Base-by-base conservation (phyloP, 2,888 invertebrate genomes). In the Odiellus spinosus region DNA sequence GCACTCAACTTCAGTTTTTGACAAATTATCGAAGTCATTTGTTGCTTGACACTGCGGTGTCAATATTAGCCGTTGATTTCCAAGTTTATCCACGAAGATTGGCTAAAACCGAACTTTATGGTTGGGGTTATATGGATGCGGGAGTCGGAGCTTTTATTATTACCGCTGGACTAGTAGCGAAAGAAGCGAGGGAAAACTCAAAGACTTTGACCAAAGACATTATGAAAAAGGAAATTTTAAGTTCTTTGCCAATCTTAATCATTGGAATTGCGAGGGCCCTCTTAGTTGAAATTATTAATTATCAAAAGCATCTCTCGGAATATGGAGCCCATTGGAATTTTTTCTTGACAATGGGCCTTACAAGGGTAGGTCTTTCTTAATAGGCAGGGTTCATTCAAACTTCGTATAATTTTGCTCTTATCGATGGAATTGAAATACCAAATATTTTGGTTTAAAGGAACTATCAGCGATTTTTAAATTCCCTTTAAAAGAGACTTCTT, bases 291-390 rank as follows among this genome's bases (percentile, higher is more conserved):
- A 56, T 75, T 38, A 67, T 80, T 2, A 76, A 82, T 55, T 96
- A 98, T 64, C 82, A 85, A 48, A 81, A 83, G 59, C 84, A 88
- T 64, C 76, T 83, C 0, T 76, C 82, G 0, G 98, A 98, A 64
- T 98, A 99, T 71, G 98, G 98, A 0, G 74, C 80, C 0, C 95
- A 98, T 65, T 91, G 95, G 86, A 98, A 99, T 67, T 99, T 99
- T 64, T 98, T 96, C 66, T 79, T 91, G 55, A 95, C 93, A 0
- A 68, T 99, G 47, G 88, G 85, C 2, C 67, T 79, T 36, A 79
- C 87, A 15, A 88, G 85, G 63, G 71, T 71, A 56, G 55, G 26
- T n/a, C n/a, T n/a, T n/a, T n/a, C n/a, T n/a, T n/a, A n/a, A n/a
- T n/a, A n/a, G n/a, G n/a, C n/a, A n/a, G n/a, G n/a, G n/a, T n/a